phyloP scores from a whole-genome alignment of 2,797 vertebrate species.

The Moxostoma hubbsi region DNA sequence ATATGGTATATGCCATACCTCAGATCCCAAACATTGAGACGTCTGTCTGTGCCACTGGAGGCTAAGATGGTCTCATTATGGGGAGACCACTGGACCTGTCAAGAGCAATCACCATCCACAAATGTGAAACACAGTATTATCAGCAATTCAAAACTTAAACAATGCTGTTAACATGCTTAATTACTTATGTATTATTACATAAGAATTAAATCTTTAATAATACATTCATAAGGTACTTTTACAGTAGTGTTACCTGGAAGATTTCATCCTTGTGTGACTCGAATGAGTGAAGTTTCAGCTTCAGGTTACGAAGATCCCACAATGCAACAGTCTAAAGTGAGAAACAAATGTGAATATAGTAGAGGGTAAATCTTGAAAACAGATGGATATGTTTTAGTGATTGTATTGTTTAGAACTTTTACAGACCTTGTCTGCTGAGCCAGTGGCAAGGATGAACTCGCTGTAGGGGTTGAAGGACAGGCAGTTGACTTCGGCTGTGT shows the following conservation, averaged over 20 bases:
- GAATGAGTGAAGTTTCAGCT: conserved; percentile 93
- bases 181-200: not conserved
- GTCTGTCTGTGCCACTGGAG: conserved; percentile 89
- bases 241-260: conserved; percentile 84
- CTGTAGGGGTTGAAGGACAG: conserved; percentile 94
- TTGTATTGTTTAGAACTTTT: not conserved
- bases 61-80: conserved; percentile 94
- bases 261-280: conserved; percentile 96
- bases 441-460: conserved; percentile 93
- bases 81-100: conserved; percentile 93
- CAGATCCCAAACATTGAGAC: conserved; percentile 92
- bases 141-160: too few species aligned
- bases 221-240: not conserved
- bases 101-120: conserved; percentile 3
- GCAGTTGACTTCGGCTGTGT: conserved; percentile 93
- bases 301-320: conserved; percentile 92
- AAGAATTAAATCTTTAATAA: too few species aligned
- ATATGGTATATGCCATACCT: conserved; percentile 75
- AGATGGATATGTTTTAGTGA: too few species aligned
- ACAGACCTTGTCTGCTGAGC: conserved; percentile 91
- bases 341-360: not conserved
- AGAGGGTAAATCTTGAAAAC: too few species aligned
- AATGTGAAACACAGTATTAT: too few species aligned
- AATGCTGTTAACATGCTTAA: not conserved
- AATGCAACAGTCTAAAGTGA: conserved; percentile 86